These are phyloP conservation scores for Anthonomus grandis DNA, from an alignment of 1,140 invertebrate species.

Conservation along the genomic window DNA sequence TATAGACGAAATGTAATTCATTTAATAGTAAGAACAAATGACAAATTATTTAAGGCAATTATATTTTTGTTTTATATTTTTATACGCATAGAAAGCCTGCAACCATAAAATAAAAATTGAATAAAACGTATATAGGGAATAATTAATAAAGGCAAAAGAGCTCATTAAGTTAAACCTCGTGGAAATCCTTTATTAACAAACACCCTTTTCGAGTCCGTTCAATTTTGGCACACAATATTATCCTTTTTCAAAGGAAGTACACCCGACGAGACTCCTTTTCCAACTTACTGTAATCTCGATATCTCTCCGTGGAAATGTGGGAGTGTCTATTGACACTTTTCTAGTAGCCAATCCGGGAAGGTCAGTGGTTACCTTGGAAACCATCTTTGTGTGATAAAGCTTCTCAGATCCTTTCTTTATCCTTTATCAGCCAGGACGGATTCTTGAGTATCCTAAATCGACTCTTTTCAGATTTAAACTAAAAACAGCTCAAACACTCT, in stretches of 20 bases:
- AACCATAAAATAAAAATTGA: too few relatives aligned
- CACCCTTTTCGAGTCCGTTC: too few relatives aligned
- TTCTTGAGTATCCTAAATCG: conserved; percentile 18
- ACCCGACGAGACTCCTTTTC: neutral
- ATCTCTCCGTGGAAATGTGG: conserved; percentile 29
- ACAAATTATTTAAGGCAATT: too few relatives aligned
- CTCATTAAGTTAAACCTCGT: too few relatives aligned
- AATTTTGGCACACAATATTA: too few relatives aligned
- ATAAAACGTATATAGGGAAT: too few relatives aligned
- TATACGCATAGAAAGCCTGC: too few relatives aligned
- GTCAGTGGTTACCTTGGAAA: conserved; percentile 42
- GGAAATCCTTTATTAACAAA: too few relatives aligned
- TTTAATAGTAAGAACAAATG: too few relatives aligned
- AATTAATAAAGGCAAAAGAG: too few relatives aligned
- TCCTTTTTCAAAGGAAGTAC: neutral
- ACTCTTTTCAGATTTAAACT: conserved; percentile 9
- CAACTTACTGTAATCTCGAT: conserved; percentile 19
- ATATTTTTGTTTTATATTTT: too few relatives aligned
- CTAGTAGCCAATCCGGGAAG: conserved; percentile 42
- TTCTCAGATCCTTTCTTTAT: conserved; percentile 25
- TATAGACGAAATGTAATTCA: too few relatives aligned
- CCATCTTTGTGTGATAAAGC: conserved; percentile 42
- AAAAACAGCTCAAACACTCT: neutral
- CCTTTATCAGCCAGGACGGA: conserved; percentile 27
- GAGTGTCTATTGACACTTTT: conserved; percentile 45